Percentiles rank a stretch among this genome's conserved stretches.
These are phyloP conservation scores for Tenthredo scrophulariae DNA, from an alignment of 2,888 invertebrate species.

Conservation along the genomic window DNA sequence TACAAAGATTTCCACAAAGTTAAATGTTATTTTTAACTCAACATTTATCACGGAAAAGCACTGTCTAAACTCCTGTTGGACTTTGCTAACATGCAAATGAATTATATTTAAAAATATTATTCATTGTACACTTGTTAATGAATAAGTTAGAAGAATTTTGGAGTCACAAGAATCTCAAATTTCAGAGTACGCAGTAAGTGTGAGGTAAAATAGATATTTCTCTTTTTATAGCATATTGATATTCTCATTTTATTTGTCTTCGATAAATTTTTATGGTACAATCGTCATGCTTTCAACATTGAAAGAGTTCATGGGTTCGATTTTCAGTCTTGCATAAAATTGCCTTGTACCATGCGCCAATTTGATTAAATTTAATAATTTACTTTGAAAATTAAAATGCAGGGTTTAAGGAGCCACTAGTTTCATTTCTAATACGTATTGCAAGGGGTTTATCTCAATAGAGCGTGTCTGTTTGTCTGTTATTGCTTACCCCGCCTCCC, in stretches of 20 bases:
- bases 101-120: constrained; percentile 53
- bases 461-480: constrained; percentile 77
- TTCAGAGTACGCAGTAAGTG: constrained; percentile 54
- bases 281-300: background rate
- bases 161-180: constrained; percentile 53
- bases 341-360: constrained; percentile 32
- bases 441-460: constrained; percentile 72
- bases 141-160: constrained; percentile 33
- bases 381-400: constrained; percentile 17
- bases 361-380: background rate
- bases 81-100: constrained; percentile 62
- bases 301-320: constrained; percentile 59
- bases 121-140: constrained; percentile 54
- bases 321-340: constrained; percentile 57
- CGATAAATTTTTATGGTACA: constrained; percentile 52
- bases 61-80: constrained; percentile 74
- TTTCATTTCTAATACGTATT: constrained; percentile 54
- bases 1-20: background rate
- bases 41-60: constrained; percentile 54
- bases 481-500: constrained; percentile 77
- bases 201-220: constrained; percentile 65
- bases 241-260: constrained; percentile 67
- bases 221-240: constrained; percentile 64
- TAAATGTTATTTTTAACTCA: background rate
- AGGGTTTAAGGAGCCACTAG: constrained; percentile 21